phyloP scores from a whole-genome alignment of 2,113 vertebrate species.

The Crocuta crocuta region DNA sequence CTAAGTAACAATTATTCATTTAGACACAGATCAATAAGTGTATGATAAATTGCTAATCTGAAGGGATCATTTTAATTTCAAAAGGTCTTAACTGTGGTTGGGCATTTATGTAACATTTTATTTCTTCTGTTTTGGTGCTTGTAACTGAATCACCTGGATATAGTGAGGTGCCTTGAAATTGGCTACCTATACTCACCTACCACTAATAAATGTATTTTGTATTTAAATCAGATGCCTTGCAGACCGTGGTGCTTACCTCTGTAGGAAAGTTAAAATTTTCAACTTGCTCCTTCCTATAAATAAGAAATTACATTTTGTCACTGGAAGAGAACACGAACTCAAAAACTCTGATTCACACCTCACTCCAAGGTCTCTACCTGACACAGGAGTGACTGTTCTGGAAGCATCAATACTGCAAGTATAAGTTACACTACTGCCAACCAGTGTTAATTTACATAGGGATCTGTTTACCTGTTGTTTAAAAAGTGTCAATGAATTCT shows the following conservation, averaged over 20 bases:
- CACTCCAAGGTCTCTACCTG: background rate
- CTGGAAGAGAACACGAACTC: background rate
- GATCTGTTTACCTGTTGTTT: background rate
- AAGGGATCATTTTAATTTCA: slow-evolving; percentile 10
- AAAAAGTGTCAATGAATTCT: background rate
- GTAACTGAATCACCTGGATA: background rate
- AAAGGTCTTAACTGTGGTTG: background rate
- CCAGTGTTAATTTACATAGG: background rate
- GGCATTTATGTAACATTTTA: background rate
- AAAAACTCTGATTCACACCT: background rate
- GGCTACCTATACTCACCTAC: background rate
- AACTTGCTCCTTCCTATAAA: background rate
- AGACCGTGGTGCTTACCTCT: background rate
- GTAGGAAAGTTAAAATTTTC: background rate
- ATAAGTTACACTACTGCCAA: background rate
- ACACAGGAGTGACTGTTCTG: background rate
- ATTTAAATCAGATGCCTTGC: background rate
- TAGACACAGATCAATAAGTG: background rate
- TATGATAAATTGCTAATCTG: background rate
- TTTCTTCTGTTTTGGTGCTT: background rate
- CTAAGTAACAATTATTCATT: background rate
- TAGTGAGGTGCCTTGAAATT: background rate
- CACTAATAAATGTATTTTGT: background rate
- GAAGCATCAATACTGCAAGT: background rate
- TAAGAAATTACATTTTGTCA: background rate